Evolutionary conservation across 2,797 vertebrate genomes (phyloP), one percentile per base, ranked within the genome.

Genomic region (Phrynocephalus forsythii): DNA sequence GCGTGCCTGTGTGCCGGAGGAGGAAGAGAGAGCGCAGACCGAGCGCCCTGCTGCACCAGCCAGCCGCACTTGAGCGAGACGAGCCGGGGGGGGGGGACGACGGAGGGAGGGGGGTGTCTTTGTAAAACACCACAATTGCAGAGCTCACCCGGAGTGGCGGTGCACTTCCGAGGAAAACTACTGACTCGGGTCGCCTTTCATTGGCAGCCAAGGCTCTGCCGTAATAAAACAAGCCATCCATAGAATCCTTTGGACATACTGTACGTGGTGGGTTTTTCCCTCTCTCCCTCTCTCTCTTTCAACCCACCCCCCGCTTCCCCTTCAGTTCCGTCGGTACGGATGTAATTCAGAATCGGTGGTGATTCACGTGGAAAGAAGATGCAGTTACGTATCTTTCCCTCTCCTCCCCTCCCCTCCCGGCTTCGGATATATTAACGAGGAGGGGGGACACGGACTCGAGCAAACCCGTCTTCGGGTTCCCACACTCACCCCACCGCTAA

Each of bases 321-420:
- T 78, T 78, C 1, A 6, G 91, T 95, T 94, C 94, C 38, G 90
- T 94, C 94, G 95, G 88, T 92, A 92, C 93, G 96, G 95, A 95
- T 95, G 93, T 91, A 94, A 95, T 96, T 96, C 93, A 92, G 93
- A 94, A 95, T 94, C 94, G 91, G 90, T 94, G 93, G 93, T 94
- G 95, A 96, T 94, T 96, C 96, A 95, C 93, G 56, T 94, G 94
- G 92, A 95, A 66, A 52, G 76, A 66, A 91, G 92, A 95, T 90
- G 91, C 89, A 86, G 90, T 92, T 91, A 86, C 91, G 93, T 92
- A 92, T 93, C 81, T 80, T 89, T 91, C 94, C 90, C 15, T 94
- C 67, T 83, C 7, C 26, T 33, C 48, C 28, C 30, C 20, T 52
- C n/a, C 20, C 69, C 77, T 5, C 44, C 63, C 8, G 30, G 71